Evolutionary conservation across 1,140 invertebrate species (phyloP), one percentile per base, ranked within the genome.

Genomic region (Calliopsis andreniformis): DNA sequence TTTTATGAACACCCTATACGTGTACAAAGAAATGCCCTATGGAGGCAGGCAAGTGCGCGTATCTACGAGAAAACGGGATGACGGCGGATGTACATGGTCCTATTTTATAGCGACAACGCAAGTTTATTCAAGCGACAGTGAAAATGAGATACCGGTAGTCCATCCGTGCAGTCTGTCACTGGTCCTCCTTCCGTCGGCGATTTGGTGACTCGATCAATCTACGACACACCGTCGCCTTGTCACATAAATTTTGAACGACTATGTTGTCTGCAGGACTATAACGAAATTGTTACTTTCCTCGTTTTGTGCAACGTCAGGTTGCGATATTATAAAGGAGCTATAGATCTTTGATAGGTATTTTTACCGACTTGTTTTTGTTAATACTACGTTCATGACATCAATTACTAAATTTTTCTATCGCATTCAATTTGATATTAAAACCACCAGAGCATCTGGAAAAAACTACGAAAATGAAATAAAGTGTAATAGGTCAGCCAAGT

Each of bases 91-190:
- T 23, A n/a, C 7, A 5, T 16, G 18, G 8, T 12, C 7, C n/a
- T 55, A 35, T 55, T 68, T 68, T 68, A 68, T 18, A 18, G n/a
- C 28, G 30, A 35, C 2, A 1, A 12, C 7, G 28, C 39, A 18
- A 35, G 62, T 66, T 73, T 43, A 55, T 66, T 30, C 25, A 1
- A 10, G 20, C 20, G 49, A 25, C 42, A 32, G 28, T 14, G 53
- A 69, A 58, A 58, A 58, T 56, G 53, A 69, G 53, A 47, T 49
- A 55, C 25, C n/a, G 42, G 53, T 25, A 35, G 32, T 56, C 32
- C 35, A 20, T 68, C 25, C 35, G 23, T 5, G 35, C 23, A 30
- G 18, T 68, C 51, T 42, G 35, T 68, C 35, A 20, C 16, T 0
- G 35, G 1, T 56, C 28, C 49, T 32, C 6, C 51, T 32, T 43